Evolutionary conservation across 1,140 invertebrate species (phyloP).

Genomic region (Drosophila triauraria): DNA sequence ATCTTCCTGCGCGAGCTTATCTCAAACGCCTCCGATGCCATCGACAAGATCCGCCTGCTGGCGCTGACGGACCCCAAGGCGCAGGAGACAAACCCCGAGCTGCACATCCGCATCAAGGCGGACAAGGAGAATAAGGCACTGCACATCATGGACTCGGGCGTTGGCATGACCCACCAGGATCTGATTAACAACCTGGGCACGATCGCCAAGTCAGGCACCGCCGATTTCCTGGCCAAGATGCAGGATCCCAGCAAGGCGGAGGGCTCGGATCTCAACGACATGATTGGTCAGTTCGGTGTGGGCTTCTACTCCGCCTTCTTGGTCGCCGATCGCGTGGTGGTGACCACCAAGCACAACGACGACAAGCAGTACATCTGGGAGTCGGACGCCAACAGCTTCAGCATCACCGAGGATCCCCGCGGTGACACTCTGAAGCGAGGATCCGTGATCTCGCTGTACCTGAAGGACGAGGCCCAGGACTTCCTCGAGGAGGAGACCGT

Average conservation of each 20-base stretch:
- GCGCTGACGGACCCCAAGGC: conserved; percentile 94
- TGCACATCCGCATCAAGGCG: conserved; percentile 97
- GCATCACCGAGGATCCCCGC: conserved; percentile 96
- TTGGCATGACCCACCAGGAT: conserved; percentile 99
- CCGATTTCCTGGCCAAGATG: conserved; percentile 98
- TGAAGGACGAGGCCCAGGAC: conserved; percentile 99
- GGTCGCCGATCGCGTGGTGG: conserved; percentile 95
- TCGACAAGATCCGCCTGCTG: conserved; percentile 97
- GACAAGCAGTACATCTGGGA: conserved; percentile 99
- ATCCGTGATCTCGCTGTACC: conserved; percentile 92
- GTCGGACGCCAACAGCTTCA: conserved; percentile 95
- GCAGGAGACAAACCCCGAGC: conserved; percentile 92
- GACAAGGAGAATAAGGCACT: conserved; percentile 98
- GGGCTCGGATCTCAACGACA: conserved; percentile 90
- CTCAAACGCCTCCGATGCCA: conserved; percentile 97
- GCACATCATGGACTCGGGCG: conserved; percentile 98
- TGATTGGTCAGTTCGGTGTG: conserved; percentile 98
- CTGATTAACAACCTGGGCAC: conserved; percentile 98
- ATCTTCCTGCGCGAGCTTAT: conserved; percentile 99
- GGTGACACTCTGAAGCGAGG: conserved; percentile 96
- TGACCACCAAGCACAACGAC: conserved; percentile 98
- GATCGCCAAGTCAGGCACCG: conserved; percentile 99
- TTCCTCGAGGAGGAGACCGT: conserved; percentile 97
- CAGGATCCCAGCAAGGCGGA: conserved; percentile 88
- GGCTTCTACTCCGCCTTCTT: conserved; percentile 99